These are phyloP conservation scores for Drosophila falleni DNA, from an alignment of 2,888 invertebrate species.

Conservation along the genomic window DNA sequence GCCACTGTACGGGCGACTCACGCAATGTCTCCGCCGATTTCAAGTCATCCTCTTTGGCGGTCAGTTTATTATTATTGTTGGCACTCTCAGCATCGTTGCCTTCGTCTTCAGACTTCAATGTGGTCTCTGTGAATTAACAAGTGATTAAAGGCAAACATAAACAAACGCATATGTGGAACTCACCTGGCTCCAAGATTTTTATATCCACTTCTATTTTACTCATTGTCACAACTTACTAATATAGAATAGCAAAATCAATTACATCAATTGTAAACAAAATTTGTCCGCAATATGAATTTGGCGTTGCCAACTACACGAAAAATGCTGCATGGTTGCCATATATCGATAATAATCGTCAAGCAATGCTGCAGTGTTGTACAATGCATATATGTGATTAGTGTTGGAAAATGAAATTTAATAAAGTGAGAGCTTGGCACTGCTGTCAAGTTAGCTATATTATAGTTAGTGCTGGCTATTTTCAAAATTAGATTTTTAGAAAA, in stretches of 20 bases:
- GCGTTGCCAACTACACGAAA: slow-evolving; percentile 20
- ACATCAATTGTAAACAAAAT: slow-evolving; percentile 36
- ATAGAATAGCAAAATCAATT: slow-evolving; percentile 18
- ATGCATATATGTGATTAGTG: background rate
- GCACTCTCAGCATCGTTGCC: slow-evolving; percentile 9
- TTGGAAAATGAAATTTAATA: slow-evolving; percentile 17
- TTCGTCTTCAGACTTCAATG: slow-evolving; percentile 32
- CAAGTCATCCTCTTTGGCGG: slow-evolving; percentile 89
- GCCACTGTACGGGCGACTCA: slow-evolving; percentile 98
- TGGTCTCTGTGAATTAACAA: slow-evolving; percentile 37
- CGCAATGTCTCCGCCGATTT: slow-evolving; percentile 95
- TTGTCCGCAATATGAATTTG: slow-evolving; percentile 29
- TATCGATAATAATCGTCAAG: slow-evolving; percentile 7
- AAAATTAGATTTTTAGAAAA: too few species aligned
- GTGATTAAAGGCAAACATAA: background rate
- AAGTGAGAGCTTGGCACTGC: background rate
- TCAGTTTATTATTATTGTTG: slow-evolving; percentile 3
- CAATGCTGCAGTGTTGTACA: slow-evolving; percentile 2
- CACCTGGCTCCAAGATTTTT: slow-evolving; percentile 34
- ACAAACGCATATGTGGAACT: background rate
- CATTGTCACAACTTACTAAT: slow-evolving; percentile 33
- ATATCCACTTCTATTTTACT: slow-evolving; percentile 6
- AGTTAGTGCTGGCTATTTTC: too few species aligned
- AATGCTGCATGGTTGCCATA: background rate
- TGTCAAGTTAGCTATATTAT: too few species aligned